Conservation (phyloP, 1,140 invertebrate genomes). For the Sminthurinus signatus region DNA sequence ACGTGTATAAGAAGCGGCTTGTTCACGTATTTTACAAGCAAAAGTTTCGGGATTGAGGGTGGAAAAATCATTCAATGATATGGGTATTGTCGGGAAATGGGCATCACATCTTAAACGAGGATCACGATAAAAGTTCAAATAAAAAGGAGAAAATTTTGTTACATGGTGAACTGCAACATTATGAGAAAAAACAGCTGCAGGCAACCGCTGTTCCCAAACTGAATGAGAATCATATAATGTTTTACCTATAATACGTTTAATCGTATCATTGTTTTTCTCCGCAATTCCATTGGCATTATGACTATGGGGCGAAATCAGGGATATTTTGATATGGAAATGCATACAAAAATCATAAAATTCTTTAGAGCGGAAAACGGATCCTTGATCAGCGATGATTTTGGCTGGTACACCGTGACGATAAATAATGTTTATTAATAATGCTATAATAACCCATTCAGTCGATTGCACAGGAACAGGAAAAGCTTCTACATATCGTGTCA, state of each 20-base stretch:
- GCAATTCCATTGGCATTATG: constrained; percentile 36
- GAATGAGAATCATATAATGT: constrained; percentile 44
- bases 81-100: not conserved
- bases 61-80: not conserved
- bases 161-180: constrained; percentile 47
- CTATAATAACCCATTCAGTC: not conserved
- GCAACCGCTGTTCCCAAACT: constrained; percentile 49
- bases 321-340: constrained; percentile 7
- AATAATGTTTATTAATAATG: not conserved
- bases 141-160: constrained; percentile 46
- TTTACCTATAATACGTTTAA: constrained; percentile 32
- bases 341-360: constrained; percentile 41
- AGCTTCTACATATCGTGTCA: constrained; percentile 21
- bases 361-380: constrained; percentile 31
- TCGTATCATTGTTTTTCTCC: constrained; percentile 36
- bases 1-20: not conserved
- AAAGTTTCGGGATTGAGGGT: not conserved
- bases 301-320: constrained; percentile 6
- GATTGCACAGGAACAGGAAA: not conserved
- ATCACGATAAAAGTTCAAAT: constrained; percentile 47
- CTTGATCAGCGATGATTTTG: constrained; percentile 44
- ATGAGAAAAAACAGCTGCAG: constrained; percentile 47
- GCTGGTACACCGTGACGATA: constrained; percentile 30
- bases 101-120: constrained; percentile 39
- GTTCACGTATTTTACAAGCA: not conserved